Evolutionary conservation across 1,140 invertebrate species (phyloP).

Genomic region (Macrosteles quadrilineatus): DNA sequence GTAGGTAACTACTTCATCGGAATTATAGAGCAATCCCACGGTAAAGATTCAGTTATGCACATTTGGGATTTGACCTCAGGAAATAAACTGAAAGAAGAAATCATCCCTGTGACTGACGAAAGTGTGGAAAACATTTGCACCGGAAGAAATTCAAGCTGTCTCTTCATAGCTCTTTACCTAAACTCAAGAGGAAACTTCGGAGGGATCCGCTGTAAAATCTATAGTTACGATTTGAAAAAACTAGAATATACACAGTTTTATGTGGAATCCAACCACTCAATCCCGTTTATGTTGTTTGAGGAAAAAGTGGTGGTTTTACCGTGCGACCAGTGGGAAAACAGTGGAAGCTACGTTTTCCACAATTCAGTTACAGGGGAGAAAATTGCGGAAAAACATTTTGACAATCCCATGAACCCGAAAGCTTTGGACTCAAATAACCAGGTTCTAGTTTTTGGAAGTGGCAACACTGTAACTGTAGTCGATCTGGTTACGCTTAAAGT

Average conservation of each 20-base stretch:
- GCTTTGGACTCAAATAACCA: neutral
- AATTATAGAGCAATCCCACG: neutral
- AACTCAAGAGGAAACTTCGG: neutral
- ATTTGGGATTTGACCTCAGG: constrained; percentile 34
- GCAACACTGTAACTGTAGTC: neutral
- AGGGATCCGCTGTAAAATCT: constrained; percentile 2
- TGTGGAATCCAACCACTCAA: constrained; percentile 12
- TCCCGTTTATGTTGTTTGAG: constrained; percentile 16
- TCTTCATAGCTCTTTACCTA: neutral
- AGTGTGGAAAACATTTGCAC: constrained; percentile 9
- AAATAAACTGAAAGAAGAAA: constrained; percentile 27
- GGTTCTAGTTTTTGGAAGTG: neutral
- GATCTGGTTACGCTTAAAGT: neutral
- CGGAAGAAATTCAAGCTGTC: constrained; percentile 8
- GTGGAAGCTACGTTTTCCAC: neutral
- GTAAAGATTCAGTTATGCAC: constrained; percentile 27
- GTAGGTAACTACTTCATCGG: constrained; percentile 38
- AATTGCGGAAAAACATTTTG: constrained; percentile 10
- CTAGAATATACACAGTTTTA: constrained; percentile 24
- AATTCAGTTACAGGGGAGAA: neutral
- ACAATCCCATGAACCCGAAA: constrained; percentile 4
- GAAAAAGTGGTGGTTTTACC: constrained; percentile 2
- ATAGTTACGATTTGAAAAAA: constrained; percentile 27
- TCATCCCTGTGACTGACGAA: constrained; percentile 23
- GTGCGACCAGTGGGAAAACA: constrained; percentile 13